phyloP scores from a whole-genome alignment of 1,140 invertebrate genomes.

The Listronotus bonariensis region DNA sequence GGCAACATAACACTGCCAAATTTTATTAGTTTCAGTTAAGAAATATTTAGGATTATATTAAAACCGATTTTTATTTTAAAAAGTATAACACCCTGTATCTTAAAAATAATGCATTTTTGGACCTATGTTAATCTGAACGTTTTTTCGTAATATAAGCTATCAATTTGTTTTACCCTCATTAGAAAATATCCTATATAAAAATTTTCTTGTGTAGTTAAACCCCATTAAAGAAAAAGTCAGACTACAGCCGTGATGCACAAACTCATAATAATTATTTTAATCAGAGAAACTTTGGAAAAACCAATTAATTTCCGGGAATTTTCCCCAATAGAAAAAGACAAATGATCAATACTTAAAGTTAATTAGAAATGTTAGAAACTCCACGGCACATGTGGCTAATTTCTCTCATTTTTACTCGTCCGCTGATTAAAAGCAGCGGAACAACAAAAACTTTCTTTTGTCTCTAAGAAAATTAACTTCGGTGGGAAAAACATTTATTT shows the following conservation, averaged over 20 bases:
- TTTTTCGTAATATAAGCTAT: no score
- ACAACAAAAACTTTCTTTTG: conserved; percentile 26
- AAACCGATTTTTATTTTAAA: no score
- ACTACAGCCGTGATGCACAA: no score
- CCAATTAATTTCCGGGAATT: conserved; percentile 1
- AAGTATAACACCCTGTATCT: no score
- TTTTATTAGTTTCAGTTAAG: no score
- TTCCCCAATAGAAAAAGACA: conserved; percentile 8
- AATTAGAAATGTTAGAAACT: conserved; percentile 23
- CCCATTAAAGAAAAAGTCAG: not conserved
- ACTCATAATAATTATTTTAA: no score
- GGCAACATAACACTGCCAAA: no score
- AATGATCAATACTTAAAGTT: conserved; percentile 20
- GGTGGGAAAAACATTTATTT: conserved; percentile 9
- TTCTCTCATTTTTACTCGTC: conserved; percentile 19
- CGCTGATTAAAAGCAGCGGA: conserved; percentile 21
- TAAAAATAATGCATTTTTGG: no score
- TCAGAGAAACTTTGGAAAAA: not conserved
- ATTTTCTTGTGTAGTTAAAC: not conserved
- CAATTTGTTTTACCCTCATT: no score
- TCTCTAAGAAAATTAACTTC: conserved; percentile 19
- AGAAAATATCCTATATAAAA: not conserved
- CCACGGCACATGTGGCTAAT: conserved; percentile 29
- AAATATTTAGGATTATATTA: no score
- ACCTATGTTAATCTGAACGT: no score